Conservation (phyloP, 2,797 vertebrate genomes). For the Poecilia gillii region DNA sequence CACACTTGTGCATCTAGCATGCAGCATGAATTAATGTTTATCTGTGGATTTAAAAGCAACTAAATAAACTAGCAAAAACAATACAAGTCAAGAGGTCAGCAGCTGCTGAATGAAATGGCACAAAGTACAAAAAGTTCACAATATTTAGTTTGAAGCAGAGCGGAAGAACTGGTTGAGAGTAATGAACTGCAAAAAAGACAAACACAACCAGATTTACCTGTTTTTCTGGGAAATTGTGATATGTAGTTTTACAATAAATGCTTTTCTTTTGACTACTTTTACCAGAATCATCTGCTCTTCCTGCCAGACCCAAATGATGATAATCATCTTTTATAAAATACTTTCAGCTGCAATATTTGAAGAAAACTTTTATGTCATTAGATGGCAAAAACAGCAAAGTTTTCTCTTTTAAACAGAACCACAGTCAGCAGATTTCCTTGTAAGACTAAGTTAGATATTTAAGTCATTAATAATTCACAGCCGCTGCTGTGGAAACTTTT, state of each 20-base stretch:
- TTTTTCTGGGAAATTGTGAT: not conserved
- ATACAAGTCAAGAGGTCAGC: not conserved
- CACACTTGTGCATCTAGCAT: not conserved
- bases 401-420: not conserved
- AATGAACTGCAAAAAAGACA: not conserved
- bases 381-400: not conserved
- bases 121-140: constrained; percentile 37
- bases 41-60: no score
- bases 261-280: not conserved
- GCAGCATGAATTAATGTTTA: not conserved
- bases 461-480: constrained; percentile 22
- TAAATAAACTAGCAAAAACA: constrained; percentile 4
- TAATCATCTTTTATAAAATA: no score
- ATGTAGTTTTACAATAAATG: not conserved
- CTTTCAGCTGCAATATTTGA: not conserved
- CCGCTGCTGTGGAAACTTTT: constrained; percentile 8
- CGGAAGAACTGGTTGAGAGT: not conserved
- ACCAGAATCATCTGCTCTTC: not conserved
- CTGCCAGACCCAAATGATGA: not conserved
- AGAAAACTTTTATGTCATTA: not conserved
- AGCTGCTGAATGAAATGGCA: constrained; percentile 1
- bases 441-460: not conserved
- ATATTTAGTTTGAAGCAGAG: constrained; percentile 26
- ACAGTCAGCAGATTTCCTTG: not conserved
- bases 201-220: constrained; percentile 1